phyloP scores from a whole-genome alignment of 2,888 invertebrate genomes.

The Lycaena phlaeas region DNA sequence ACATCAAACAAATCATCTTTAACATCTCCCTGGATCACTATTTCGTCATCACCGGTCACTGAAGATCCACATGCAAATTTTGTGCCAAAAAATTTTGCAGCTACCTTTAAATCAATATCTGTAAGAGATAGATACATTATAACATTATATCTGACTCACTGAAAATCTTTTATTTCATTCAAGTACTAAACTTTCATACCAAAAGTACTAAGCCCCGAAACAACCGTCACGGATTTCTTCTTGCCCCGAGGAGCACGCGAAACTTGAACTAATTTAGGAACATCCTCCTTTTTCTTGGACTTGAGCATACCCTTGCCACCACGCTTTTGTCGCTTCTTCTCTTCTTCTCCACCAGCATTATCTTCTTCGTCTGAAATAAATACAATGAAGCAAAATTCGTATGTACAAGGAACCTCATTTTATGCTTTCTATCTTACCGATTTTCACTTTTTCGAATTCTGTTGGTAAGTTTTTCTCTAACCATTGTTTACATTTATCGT shows the following conservation, averaged over 20 bases:
- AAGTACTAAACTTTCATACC: too few relatives aligned
- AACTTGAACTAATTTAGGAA: slow-evolving; percentile 87
- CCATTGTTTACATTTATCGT: slow-evolving; percentile 98
- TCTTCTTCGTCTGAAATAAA: slow-evolving; percentile 69
- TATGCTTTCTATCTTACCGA: slow-evolving; percentile 59
- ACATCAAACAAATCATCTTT: slow-evolving; percentile 98
- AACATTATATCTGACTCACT: background rate
- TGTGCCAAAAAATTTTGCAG: slow-evolving; percentile 97
- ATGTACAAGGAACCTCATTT: background rate
- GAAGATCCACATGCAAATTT: slow-evolving; percentile 99
- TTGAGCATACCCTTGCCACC: slow-evolving; percentile 97
- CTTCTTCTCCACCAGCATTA: slow-evolving; percentile 86
- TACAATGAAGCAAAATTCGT: background rate
- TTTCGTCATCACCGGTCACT: slow-evolving; percentile 98
- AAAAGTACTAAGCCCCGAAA: slow-evolving; percentile 95
- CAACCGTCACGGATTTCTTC: slow-evolving; percentile 98
- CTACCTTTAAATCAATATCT: slow-evolving; percentile 98
- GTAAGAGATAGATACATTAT: slow-evolving; percentile 26
- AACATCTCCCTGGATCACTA: slow-evolving; percentile 99
- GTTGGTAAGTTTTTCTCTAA: slow-evolving; percentile 94
- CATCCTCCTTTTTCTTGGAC: slow-evolving; percentile 94
- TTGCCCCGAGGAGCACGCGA: slow-evolving; percentile 96
- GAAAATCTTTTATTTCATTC: too few relatives aligned
- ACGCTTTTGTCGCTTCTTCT: slow-evolving; percentile 96
- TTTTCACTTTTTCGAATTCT: slow-evolving; percentile 91